Conservation (phyloP, 2,888 invertebrate species). For the Ligdia adustata region DNA sequence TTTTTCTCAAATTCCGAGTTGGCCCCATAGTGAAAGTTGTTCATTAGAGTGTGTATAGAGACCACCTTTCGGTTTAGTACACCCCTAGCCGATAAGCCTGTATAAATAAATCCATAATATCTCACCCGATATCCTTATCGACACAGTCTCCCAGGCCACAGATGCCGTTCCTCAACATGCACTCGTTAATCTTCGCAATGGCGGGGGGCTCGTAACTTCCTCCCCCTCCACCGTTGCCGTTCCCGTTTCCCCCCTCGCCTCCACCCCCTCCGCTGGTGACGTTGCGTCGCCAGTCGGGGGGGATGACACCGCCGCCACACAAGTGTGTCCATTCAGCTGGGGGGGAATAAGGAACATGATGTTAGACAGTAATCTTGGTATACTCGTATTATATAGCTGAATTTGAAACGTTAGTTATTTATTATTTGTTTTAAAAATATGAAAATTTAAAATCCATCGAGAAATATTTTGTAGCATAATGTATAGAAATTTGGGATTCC, state of each 20-base stretch:
- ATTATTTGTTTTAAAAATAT: too few species aligned
- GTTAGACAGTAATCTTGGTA: not conserved
- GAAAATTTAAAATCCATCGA: too few species aligned
- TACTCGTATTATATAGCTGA: too few species aligned
- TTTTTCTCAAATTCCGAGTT: too few species aligned
- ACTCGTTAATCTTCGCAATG: constrained; percentile 87
- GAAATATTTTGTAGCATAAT: too few species aligned
- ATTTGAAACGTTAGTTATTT: too few species aligned
- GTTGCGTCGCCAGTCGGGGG: constrained; percentile 71
- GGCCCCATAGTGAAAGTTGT: too few species aligned
- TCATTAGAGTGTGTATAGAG: too few species aligned
- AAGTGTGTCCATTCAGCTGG: constrained; percentile 85
- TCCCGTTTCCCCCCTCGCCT: constrained; percentile 33
- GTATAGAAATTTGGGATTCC: too few species aligned
- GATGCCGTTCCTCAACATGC: constrained; percentile 89
- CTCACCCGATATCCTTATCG: constrained; percentile 87
- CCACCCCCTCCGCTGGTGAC: constrained; percentile 50
- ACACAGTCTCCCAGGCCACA: constrained; percentile 90
- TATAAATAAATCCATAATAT: too few species aligned
- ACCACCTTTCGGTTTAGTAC: too few species aligned
- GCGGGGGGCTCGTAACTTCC: constrained; percentile 52
- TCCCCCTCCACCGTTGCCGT: constrained; percentile 36
- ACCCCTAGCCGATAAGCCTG: too few species aligned
- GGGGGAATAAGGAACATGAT: constrained; percentile 16
- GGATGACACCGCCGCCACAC: constrained; percentile 75